These are phyloP conservation scores for Zophobas atratus DNA, from an alignment of 1,140 invertebrate genomes.

Conservation along the genomic window DNA sequence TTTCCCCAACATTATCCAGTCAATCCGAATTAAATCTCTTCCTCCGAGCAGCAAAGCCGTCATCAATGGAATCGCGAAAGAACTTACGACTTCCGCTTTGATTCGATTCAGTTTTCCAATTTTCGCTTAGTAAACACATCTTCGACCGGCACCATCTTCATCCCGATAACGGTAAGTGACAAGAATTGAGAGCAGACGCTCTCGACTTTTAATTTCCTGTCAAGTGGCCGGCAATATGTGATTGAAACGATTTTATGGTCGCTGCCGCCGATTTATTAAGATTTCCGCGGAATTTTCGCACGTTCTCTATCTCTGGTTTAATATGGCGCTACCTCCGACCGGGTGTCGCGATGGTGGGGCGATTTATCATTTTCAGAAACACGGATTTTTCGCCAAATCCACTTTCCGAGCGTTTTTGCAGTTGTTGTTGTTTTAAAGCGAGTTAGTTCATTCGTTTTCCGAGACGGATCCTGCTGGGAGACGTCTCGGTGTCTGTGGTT, in stretches of 20 bases:
- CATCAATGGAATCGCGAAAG: conserved; percentile 8
- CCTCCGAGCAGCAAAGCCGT: conserved; percentile 21
- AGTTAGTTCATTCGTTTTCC: conserved; percentile 21
- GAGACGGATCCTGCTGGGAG: not conserved
- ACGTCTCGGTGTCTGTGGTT: conserved; percentile 16
- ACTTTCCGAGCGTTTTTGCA: conserved; percentile 5
- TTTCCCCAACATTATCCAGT: conserved; percentile 14
- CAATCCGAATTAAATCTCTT: conserved; percentile 38
- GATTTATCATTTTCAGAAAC: conserved; percentile 32
- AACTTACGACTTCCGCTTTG: conserved; percentile 22
- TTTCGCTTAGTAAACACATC: conserved; percentile 42
- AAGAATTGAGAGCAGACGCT: conserved; percentile 8
- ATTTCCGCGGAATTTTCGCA: not conserved
- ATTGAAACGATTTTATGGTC: conserved; percentile 16
- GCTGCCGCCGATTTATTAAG: conserved; percentile 8
- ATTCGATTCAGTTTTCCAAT: conserved; percentile 30
- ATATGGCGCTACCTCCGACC: not conserved
- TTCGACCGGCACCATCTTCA: conserved; percentile 38
- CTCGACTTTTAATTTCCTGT: conserved; percentile 46
- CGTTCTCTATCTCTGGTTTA: conserved; percentile 16
- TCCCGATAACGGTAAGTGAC: conserved; percentile 31
- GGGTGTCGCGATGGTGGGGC: not conserved
- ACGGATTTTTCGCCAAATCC: conserved; percentile 37
- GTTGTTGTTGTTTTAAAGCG: conserved; percentile 29
- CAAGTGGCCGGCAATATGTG: conserved; percentile 33